These are phyloP conservation scores for Gorsachius magnificus DNA, from an alignment of 2,797 vertebrate genomes.

Conservation along the genomic window DNA sequence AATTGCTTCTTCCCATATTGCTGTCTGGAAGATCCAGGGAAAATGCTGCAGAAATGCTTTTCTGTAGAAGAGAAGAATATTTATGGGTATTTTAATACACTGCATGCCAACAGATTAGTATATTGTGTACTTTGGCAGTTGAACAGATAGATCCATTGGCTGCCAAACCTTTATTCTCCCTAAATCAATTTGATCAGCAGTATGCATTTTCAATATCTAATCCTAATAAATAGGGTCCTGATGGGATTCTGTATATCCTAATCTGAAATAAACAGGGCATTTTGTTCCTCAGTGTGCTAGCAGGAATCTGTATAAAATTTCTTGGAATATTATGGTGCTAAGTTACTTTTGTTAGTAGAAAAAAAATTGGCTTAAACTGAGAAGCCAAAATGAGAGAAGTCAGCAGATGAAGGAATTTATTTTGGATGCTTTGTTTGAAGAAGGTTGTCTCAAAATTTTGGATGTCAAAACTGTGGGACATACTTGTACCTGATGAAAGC, in stretches of 20 bases:
- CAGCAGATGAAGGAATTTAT: not conserved
- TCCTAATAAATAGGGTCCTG: not conserved
- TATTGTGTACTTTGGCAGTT: not conserved
- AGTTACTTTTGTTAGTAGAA: not conserved
- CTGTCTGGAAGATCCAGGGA: not conserved
- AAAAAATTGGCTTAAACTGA: not conserved
- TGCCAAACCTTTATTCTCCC: not conserved
- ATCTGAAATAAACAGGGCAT: not conserved
- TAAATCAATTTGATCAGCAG: not conserved
- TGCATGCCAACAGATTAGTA: not conserved
- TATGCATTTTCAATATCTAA: not conserved
- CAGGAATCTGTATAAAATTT: not conserved
- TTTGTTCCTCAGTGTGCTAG: not conserved
- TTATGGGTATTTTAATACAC: not conserved
- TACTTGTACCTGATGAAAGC: not conserved
- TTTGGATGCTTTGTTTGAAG: not conserved
- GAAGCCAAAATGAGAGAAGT: not conserved
- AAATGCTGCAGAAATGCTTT: not conserved
- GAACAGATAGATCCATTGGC: not conserved
- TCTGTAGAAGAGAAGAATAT: not conserved
- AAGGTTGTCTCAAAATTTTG: not conserved
- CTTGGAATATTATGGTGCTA: not conserved
- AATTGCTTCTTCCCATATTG: not conserved
- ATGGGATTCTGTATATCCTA: not conserved
- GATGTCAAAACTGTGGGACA: not conserved